Evolutionary conservation across 2,797 vertebrate genomes (phyloP).

Genomic region (Pangasius macronema): DNA sequence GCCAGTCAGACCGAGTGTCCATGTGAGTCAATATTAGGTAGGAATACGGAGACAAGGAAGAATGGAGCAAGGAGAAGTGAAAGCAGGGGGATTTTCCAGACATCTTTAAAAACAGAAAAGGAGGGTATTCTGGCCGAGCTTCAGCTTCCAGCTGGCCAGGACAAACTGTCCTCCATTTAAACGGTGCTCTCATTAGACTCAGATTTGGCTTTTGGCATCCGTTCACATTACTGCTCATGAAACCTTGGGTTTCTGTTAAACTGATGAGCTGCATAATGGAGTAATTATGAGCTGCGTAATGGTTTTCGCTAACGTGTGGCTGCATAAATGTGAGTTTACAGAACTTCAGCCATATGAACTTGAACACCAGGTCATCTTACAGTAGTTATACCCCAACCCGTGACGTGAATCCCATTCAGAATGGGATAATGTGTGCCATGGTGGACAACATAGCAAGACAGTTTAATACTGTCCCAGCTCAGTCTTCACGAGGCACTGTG

Average conservation of each 20-base stretch:
- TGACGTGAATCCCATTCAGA: constrained; percentile 15
- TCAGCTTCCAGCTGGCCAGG: constrained; percentile 57
- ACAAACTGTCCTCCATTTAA: constrained; percentile 65
- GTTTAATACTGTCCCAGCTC: constrained; percentile 62
- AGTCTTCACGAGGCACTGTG: constrained; percentile 74
- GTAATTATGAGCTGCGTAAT: background rate
- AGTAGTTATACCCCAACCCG: background rate
- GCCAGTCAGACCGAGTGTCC: constrained; percentile 39
- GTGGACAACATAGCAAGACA: constrained; percentile 62
- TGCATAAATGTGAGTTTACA: background rate
- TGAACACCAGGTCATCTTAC: background rate
- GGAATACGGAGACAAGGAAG: constrained; percentile 64
- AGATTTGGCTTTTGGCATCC: background rate
- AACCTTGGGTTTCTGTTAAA: constrained; percentile 1
- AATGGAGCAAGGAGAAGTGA: constrained; percentile 55
- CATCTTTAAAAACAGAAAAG: constrained; percentile 72
- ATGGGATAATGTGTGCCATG: constrained; percentile 49
- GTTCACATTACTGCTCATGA: background rate
- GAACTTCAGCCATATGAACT: constrained; percentile 11
- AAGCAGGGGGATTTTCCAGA: constrained; percentile 70
- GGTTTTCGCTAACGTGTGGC: background rate
- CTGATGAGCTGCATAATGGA: constrained; percentile 8
- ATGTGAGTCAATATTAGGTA: constrained; percentile 65
- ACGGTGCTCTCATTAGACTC: constrained; percentile 37
- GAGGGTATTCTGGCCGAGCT: constrained; percentile 67